Evolutionary conservation across 2,888 invertebrate genomes (phyloP).

Genomic region (Drosophila pseudotakahashii): DNA sequence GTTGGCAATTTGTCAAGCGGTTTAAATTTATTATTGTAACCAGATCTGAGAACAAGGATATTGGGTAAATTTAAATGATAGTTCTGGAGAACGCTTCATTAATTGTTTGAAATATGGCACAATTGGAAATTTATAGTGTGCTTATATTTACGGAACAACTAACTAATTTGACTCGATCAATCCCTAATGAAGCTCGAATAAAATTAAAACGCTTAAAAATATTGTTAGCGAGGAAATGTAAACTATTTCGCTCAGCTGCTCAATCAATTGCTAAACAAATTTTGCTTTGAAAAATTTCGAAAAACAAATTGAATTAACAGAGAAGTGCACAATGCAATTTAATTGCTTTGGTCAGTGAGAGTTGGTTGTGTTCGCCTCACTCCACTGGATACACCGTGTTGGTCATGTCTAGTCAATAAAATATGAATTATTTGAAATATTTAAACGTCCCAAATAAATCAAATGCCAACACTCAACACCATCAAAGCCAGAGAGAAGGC

Average conservation of each 20-base stretch:
- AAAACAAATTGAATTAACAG: slow-evolving; percentile 58
- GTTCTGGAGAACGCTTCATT: slow-evolving; percentile 17
- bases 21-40: slow-evolving; percentile 21
- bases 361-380: background rate
- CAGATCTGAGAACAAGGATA: background rate
- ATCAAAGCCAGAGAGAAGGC: slow-evolving; percentile 8
- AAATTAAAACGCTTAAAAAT: background rate
- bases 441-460: slow-evolving; percentile 63
- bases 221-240: background rate
- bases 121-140: slow-evolving; percentile 2
- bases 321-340: slow-evolving; percentile 44
- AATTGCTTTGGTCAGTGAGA: slow-evolving; percentile 42
- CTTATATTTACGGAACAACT: slow-evolving; percentile 8
- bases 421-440: slow-evolving; percentile 75
- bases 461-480: slow-evolving; percentile 68
- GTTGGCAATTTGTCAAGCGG: slow-evolving; percentile 26
- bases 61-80: slow-evolving; percentile 7
- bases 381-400: slow-evolving; percentile 1
- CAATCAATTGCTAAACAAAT: slow-evolving; percentile 44
- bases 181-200: slow-evolving; percentile 1
- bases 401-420: slow-evolving; percentile 66
- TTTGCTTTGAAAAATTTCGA: slow-evolving; percentile 37
- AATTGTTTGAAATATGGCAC: slow-evolving; percentile 1
- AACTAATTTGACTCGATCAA: slow-evolving; percentile 5
- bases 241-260: slow-evolving; percentile 5